phyloP scores from a whole-genome alignment of 2,888 invertebrate species.

The Troides oblongomaculatus region DNA sequence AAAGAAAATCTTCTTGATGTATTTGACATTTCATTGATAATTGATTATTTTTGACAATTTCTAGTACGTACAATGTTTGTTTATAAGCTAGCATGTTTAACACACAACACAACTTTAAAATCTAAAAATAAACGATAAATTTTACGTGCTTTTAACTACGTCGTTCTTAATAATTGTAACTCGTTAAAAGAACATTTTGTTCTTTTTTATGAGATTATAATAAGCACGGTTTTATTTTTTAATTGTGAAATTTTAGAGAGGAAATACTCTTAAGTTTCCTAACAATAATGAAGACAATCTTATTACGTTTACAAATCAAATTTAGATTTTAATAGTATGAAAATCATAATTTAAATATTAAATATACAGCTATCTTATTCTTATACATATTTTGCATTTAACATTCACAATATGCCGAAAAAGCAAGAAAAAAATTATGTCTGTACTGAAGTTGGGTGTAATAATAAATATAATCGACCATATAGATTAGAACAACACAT shows the following conservation, averaged over 20 bases:
- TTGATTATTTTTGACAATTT: background rate
- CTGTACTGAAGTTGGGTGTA: slow-evolving; percentile 72
- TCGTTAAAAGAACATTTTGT: background rate
- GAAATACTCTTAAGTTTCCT: background rate
- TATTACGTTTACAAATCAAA: background rate
- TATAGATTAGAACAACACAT: slow-evolving; percentile 79
- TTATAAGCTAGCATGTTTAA: no score
- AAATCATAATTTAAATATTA: background rate
- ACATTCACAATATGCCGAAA: slow-evolving; percentile 20
- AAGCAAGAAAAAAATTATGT: slow-evolving; percentile 49
- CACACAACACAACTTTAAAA: no score
- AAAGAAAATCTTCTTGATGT: background rate
- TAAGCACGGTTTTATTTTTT: background rate
- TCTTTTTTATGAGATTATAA: background rate
- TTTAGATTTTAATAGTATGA: background rate
- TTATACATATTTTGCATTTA: background rate
- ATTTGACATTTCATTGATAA: background rate
- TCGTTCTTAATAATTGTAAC: background rate
- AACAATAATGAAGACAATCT: background rate
- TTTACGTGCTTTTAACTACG: background rate
- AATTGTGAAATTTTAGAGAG: background rate
- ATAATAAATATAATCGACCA: slow-evolving; percentile 71
- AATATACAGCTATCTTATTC: background rate
- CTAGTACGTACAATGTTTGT: background rate
- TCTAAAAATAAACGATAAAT: no score